Base-by-base conservation (phyloP, 2,113 vertebrate genomes). In the Chroicocephalus ridibundus region DNA sequence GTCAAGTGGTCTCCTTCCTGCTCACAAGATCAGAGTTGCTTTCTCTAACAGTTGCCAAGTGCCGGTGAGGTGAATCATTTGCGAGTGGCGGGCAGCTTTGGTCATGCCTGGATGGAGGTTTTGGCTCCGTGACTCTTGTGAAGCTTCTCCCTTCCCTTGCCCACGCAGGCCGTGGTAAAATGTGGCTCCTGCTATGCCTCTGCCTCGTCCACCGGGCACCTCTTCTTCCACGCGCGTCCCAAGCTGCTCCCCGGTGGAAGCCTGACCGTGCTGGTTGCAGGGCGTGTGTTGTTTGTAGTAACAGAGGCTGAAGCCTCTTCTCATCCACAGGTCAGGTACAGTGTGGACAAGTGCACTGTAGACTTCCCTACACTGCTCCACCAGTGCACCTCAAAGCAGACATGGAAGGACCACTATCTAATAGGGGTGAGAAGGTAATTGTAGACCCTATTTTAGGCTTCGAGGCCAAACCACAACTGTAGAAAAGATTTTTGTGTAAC, bases 331-430 rank as follows among this genome's bases (percentile, higher is more conserved):
- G 98, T 98, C 98, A 98, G 98, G 98, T 98, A 97, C 98, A 98
- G 97, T 98, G 98, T 86, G 98, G 98, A 95, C 98, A 98, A 97
- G 97, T 98, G 97, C 98, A 98, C 97, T 98, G 98, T 96, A 97
- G 98, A 93, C 98, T 98, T 77, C 98, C 98, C 96, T 98, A 98
- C 97, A 98, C 98, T 77, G 98, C 98, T 60, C 98, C 98, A 80
- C 98, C 98, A 20, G 98, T 98, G 97, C 98, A 98, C 98, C 98
- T 98, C 98, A 98, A 98, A 97, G 98, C 98, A 66, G 98, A 98
- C 96, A 98, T 98, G 98, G 98, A 98, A 97, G 98, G 98, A 96
- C 98, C 98, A 40, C 98, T 98, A 65, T 98, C 98, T 86, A 98
- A 90, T 74, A 97, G 98, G 97, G 98, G 98, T 91, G 98, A 98